Percentiles rank a stretch among this genome's conserved stretches.
phyloP scores from a whole-genome alignment of 2,888 invertebrate genomes.

The Lampropteryx suffumata region DNA sequence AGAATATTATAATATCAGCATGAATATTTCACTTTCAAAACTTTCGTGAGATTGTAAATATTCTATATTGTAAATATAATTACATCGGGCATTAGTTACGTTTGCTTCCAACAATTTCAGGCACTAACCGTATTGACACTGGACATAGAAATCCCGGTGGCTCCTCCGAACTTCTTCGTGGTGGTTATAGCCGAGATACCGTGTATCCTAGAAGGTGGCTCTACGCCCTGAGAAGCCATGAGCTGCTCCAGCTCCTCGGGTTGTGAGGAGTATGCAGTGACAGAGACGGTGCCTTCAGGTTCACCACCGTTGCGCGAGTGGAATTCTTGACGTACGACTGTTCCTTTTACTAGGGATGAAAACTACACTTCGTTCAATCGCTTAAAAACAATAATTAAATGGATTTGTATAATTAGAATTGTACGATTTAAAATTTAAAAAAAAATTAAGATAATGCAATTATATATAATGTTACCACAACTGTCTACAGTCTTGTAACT shows the following conservation, averaged over 20 bases:
- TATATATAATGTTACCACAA: neutral
- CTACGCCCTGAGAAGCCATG: slow-evolving; percentile 58
- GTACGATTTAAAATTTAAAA: no score
- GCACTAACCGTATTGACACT: slow-evolving; percentile 64
- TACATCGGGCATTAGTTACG: neutral
- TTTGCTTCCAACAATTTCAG: slow-evolving; percentile 6
- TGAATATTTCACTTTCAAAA: neutral
- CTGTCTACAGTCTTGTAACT: neutral
- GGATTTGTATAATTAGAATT: no score
- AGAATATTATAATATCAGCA: no score
- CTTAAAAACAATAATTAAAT: no score
- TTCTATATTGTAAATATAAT: no score
- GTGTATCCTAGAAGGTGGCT: slow-evolving; percentile 65
- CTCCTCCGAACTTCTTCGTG: slow-evolving; percentile 73
- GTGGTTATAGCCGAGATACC: slow-evolving; percentile 77
- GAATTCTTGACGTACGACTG: slow-evolving; percentile 86
- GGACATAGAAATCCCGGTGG: slow-evolving; percentile 62
- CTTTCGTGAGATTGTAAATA: no score
- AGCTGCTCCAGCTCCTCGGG: slow-evolving; percentile 80
- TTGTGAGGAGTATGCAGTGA: slow-evolving; percentile 87
- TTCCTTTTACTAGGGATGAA: slow-evolving; percentile 85
- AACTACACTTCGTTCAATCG: no score
- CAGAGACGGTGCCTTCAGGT: slow-evolving; percentile 86
- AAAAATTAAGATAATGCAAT: no score
- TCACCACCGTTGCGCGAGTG: slow-evolving; percentile 87